Evolutionary conservation across 2,888 invertebrate genomes (phyloP).

Genomic region (Prosopocoilus inquinatus): DNA sequence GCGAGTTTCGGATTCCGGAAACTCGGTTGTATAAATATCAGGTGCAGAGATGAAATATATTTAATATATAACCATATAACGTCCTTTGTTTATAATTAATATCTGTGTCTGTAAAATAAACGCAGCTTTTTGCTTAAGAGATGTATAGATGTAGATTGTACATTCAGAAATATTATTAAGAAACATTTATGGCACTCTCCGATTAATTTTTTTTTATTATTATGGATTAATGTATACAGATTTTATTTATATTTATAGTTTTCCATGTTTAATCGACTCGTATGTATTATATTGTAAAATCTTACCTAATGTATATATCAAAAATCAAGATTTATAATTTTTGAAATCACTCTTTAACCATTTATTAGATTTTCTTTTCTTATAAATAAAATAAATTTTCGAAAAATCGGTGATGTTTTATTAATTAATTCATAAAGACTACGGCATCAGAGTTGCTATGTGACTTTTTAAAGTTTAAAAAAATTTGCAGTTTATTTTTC

Average conservation of each 20-base stretch:
- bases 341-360: too few relatives aligned
- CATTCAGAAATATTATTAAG: slow-evolving; percentile 22
- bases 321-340: slow-evolving; percentile 7
- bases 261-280: slow-evolving; percentile 17
- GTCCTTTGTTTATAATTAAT: slow-evolving; percentile 35
- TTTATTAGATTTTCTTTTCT: too few relatives aligned
- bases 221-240: slow-evolving; percentile 24
- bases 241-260: slow-evolving; percentile 23
- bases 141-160: slow-evolving; percentile 32
- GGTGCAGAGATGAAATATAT: slow-evolving; percentile 32
- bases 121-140: slow-evolving; percentile 39
- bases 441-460: too few relatives aligned
- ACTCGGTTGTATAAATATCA: slow-evolving; percentile 20
- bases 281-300: slow-evolving; percentile 44
- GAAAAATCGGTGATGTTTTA: too few relatives aligned
- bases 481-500: too few relatives aligned
- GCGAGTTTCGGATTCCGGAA: slow-evolving; percentile 14
- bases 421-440: too few relatives aligned
- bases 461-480: too few relatives aligned
- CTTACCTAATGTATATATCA: slow-evolving; percentile 48
- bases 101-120: slow-evolving; percentile 36
- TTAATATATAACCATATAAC: slow-evolving; percentile 32
- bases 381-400: too few relatives aligned
- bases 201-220: slow-evolving; percentile 25
- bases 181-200: slow-evolving; percentile 24